Base-by-base conservation (phyloP, 1,140 invertebrate species). In the Zelostemma sp. region DNA sequence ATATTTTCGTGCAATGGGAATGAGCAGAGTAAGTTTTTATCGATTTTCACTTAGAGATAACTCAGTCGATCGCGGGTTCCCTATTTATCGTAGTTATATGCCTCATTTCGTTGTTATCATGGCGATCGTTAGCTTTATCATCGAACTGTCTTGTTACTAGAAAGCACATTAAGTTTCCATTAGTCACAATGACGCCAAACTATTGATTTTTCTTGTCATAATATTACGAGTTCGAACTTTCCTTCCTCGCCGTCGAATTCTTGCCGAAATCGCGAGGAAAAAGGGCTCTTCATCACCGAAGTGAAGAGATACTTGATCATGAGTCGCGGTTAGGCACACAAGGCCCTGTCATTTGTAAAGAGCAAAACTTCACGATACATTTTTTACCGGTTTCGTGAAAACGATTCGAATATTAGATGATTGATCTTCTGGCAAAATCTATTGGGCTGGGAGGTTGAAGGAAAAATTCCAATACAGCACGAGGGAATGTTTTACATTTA, bases 131-230 rank as follows among this genome's bases (percentile, higher is more conserved):
- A 11, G 5, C 16, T 6, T 43, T 43, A 43, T 43, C 41, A 11
- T 14, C 5, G 11, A 18, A 16, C 16, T 17, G 8, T 43, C 17
- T 43, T 43, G n/a, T 43, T 15, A 43, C 17, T 43, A 33, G 17
- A 31, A 25, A 12, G n/a, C 17, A 9, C 48, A 50, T 50, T 38
- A 40, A 38, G 17, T 38, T 53, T 53, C 31, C 50, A 40, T 53
- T 38, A 53, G 14, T 19, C 15, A 40, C 14, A 2, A 33, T n/a
- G 17, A 15, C 25, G 16, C 12, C 5, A n/a, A 35, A 35, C 2
- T 6, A 35, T 35, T 35, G 2, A 35, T 35, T 18, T 16, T 28
- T 28, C 8, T 3, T 28, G 25, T 3, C 3, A 28, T 6, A 31
- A 50, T 17, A 12, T 14, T 17, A 38, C 12, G 17, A 17, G 8